Percentiles rank a stretch among this genome's conserved stretches.
Evolutionary conservation across 2,797 vertebrate genomes (phyloP).

Genomic region (Takifugu ocellatus): DNA sequence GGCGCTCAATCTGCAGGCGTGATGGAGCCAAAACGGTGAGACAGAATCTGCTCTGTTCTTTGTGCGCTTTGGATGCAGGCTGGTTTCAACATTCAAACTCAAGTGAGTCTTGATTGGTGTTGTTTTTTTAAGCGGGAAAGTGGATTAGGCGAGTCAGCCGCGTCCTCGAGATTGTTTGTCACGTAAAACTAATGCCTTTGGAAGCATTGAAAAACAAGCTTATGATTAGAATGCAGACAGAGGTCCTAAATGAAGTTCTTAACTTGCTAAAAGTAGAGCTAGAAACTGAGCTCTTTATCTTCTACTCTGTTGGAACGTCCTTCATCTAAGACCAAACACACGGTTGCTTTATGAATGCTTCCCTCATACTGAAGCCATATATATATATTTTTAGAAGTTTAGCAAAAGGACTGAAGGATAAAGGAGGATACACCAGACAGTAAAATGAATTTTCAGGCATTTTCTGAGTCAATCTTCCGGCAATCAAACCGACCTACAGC

Average conservation of each 20-base stretch:
- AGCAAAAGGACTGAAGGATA: neutral
- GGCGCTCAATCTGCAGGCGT: slow-evolving; percentile 38
- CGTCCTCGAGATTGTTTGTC: slow-evolving; percentile 13
- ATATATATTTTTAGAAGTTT: neutral
- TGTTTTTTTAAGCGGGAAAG: slow-evolving; percentile 31
- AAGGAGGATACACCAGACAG: neutral
- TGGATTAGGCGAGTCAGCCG: slow-evolving; percentile 39
- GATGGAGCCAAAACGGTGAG: slow-evolving; percentile 47
- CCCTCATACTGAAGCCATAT: too few relatives aligned
- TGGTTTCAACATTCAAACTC: slow-evolving; percentile 58
- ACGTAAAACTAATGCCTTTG: neutral
- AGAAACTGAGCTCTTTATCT: too few relatives aligned
- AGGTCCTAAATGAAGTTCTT: too few relatives aligned
- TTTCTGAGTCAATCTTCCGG: slow-evolving; percentile 1
- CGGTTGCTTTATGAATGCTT: too few relatives aligned
- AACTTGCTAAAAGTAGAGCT: too few relatives aligned
- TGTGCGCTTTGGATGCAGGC: slow-evolving; percentile 55
- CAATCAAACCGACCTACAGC: slow-evolving; percentile 4
- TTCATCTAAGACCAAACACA: too few relatives aligned
- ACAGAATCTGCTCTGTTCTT: slow-evolving; percentile 40
- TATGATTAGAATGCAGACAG: neutral
- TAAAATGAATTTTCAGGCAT: neutral
- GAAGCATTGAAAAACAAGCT: neutral
- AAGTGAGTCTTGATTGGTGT: slow-evolving; percentile 45
- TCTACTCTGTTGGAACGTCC: too few relatives aligned